Base-by-base conservation (phyloP, 1,140 invertebrate species). In the Sinella curviseta region DNA sequence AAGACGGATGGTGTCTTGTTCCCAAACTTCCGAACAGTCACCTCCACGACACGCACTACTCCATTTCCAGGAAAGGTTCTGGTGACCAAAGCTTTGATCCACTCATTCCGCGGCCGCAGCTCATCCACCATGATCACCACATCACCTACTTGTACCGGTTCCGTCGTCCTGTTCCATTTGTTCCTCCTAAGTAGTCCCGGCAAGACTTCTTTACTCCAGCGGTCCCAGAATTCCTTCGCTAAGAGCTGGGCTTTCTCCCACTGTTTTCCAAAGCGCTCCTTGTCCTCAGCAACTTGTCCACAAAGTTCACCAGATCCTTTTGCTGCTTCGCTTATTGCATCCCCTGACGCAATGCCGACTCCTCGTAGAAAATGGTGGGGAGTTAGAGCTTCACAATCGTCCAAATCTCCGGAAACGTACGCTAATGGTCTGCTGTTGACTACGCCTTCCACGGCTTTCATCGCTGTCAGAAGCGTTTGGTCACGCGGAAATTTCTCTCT, bases 341-440 rank as follows among this genome's bases (percentile, higher is more conserved):
- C n/a, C n/a, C n/a, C n/a, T n/a, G 39, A 48, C 8, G 39, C 39
- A 12, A 48, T 20, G 39, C 39, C 39, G 39, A 48, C 20, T 48
- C 57, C 57, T 16, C 57, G 12, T 4, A 60, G 57, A 26, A 60
- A 60, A 60, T 60, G 57, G 24, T 60, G 8, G 24, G 57, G 57
- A 8, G 57, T 60, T 4, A 60, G 24, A 3, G 57, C 12, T 39
- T 3, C 33, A n/a, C 2, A 12, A 3, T 75, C 28, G 35, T 24
- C 70, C 3, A 79, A 67, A 77, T 85, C 80, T 16, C 24, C 55
- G 1, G 76, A 80, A 3, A 82, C 76, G 65, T 84, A 82, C 0
- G 81, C 84, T 14, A 85, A 57, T 24, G 84, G 84, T 3, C 65
- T 3, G 31, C 12, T 14, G 24, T 70, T 70, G 8, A 70, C 12